Percentiles rank a stretch among this genome's conserved stretches.
These are phyloP conservation scores for Drosophila cyrtoloma DNA, from an alignment of 2,888 invertebrate genomes.

Conservation along the genomic window DNA sequence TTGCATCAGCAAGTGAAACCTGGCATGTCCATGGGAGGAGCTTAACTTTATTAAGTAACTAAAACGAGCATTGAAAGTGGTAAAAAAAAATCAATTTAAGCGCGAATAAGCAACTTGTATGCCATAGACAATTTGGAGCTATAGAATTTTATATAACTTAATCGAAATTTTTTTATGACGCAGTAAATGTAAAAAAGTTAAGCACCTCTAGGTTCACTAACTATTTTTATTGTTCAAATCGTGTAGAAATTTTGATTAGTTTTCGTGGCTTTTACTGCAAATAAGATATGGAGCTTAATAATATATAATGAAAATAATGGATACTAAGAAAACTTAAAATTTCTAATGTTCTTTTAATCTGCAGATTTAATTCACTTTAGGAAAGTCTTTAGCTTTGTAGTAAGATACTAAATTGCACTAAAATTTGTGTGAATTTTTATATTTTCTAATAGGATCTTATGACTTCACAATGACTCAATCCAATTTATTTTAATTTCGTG, in stretches of 20 bases:
- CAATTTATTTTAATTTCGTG: background rate
- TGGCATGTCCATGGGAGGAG: conserved; percentile 54
- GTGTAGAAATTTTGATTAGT: background rate
- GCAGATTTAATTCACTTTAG: background rate
- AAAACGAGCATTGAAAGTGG: conserved; percentile 24
- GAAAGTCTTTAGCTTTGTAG: background rate
- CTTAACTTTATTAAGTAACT: conserved; percentile 54
- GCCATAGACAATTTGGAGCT: background rate
- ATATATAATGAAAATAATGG: background rate
- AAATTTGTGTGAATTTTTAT: background rate
- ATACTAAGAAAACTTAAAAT: background rate
- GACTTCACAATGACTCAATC: background rate
- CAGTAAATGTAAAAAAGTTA: conserved; percentile 1
- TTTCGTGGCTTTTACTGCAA: conserved; percentile 3
- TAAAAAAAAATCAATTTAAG: conserved; percentile 35
- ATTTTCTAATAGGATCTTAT: background rate
- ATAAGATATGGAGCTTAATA: background rate
- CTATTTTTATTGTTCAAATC: background rate
- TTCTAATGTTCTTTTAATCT: background rate
- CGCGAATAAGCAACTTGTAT: conserved; percentile 3
- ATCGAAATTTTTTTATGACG: conserved; percentile 1
- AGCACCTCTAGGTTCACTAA: background rate
- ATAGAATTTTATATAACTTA: conserved; percentile 16
- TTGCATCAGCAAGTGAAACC: conserved; percentile 62
- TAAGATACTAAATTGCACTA: background rate